phyloP scores from a whole-genome alignment of 1,140 invertebrate genomes.

The Sinella curviseta region DNA sequence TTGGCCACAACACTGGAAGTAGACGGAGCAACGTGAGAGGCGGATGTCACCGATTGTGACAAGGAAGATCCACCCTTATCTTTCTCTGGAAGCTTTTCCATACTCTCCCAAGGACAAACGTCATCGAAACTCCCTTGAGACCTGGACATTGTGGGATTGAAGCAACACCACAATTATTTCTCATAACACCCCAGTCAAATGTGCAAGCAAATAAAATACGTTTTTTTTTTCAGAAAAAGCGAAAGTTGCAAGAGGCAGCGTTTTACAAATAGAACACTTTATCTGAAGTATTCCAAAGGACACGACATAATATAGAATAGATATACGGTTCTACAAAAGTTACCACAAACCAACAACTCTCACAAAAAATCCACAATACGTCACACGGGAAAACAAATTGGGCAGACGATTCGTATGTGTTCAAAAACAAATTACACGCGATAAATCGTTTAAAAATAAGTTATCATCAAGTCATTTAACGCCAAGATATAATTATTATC shows the following conservation, averaged over 20 bases:
- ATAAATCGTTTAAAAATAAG: too few species aligned
- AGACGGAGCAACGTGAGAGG: neutral
- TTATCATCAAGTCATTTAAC: too few species aligned
- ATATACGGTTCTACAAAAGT: neutral
- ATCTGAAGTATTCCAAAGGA: too few species aligned
- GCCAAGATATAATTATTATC: too few species aligned
- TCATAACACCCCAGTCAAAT: neutral
- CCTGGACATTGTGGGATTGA: conserved; percentile 28
- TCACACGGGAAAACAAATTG: too few species aligned
- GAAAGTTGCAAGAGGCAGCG: too few species aligned
- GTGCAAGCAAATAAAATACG: neutral
- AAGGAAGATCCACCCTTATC: neutral
- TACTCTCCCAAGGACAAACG: conserved; percentile 49
- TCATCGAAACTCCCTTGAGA: conserved; percentile 47
- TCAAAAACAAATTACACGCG: neutral
- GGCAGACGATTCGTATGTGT: neutral
- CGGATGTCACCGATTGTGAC: neutral
- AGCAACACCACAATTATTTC: neutral
- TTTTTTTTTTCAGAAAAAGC: neutral
- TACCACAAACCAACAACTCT: conserved; percentile 16
- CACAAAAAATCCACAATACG: neutral
- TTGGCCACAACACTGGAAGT: neutral
- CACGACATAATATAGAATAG: too few species aligned
- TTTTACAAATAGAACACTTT: too few species aligned
- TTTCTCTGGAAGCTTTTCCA: conserved; percentile 43